Percentiles rank a stretch among this genome's conserved stretches.
Conservation (phyloP, 2,113 vertebrate genomes). For the Pygoscelis antarcticus region DNA sequence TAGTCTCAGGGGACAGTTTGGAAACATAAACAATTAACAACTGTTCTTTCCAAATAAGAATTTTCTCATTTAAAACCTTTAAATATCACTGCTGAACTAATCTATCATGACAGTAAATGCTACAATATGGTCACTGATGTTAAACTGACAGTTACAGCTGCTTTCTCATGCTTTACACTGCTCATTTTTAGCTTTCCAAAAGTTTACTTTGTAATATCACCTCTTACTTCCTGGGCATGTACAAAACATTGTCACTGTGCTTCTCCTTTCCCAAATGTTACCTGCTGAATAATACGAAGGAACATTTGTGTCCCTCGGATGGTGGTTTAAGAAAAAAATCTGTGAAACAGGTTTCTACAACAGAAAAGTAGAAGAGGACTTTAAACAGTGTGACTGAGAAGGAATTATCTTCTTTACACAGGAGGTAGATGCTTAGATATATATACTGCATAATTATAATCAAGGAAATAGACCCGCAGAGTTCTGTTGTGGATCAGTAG, state of each 20-base stretch:
- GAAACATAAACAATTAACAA: not conserved
- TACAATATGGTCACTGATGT: not conserved
- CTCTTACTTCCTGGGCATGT: not conserved
- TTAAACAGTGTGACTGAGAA: not conserved
- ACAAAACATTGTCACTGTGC: not conserved
- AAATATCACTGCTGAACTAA: not conserved
- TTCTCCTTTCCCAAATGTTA: conserved; percentile 8
- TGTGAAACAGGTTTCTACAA: not conserved
- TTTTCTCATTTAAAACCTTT: not conserved
- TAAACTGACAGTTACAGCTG: not conserved
- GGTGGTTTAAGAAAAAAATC: not conserved
- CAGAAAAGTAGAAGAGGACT: not conserved
- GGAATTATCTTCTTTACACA: not conserved
- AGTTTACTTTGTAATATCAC: not conserved
- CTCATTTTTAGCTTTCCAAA: not conserved
- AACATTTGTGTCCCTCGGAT: not conserved
- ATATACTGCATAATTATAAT: not conserved
- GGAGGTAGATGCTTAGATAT: not conserved
- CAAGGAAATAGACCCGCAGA: not conserved
- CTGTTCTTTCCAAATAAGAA: not conserved
- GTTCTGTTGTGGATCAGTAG: not conserved
- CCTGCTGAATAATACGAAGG: not conserved
- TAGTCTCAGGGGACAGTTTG: not conserved
- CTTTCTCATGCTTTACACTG: not conserved
- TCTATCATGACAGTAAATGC: not conserved